Evolutionary conservation across 1,140 invertebrate genomes (phyloP).

Genomic region (Varroa destructor): DNA sequence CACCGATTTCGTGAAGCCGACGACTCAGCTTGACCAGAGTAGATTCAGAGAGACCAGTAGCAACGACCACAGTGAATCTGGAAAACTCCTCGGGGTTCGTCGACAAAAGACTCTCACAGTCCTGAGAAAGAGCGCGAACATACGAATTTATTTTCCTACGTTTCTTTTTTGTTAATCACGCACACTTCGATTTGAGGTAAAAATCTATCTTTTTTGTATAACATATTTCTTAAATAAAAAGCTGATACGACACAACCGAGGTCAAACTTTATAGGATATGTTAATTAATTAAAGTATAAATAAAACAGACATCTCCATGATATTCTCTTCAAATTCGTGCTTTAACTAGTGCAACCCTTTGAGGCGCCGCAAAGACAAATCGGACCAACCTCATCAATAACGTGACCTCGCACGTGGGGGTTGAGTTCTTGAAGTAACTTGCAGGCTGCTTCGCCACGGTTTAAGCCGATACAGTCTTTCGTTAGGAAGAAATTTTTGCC

Average conservation of each 20-base stretch:
- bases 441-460: conserved; percentile 65
- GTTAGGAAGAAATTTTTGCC: conserved; percentile 54
- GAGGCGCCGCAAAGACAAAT: too few relatives aligned
- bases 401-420: conserved; percentile 78
- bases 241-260: too few relatives aligned
- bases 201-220: too few relatives aligned
- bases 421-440: conserved; percentile 77
- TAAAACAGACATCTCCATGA: too few relatives aligned
- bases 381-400: conserved; percentile 58
- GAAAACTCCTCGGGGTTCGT: conserved; percentile 79
- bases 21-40: conserved; percentile 58
- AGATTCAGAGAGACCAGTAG: conserved; percentile 65
- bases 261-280: too few relatives aligned
- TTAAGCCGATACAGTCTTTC: conserved; percentile 37
- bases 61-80: conserved; percentile 73
- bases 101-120: conserved; percentile 61
- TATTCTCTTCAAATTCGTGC: too few relatives aligned
- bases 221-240: too few relatives aligned
- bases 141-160: neutral
- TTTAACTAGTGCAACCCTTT: too few relatives aligned
- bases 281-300: too few relatives aligned
- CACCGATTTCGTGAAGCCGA: conserved; percentile 66
- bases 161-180: neutral
- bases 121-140: conserved; percentile 38
- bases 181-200: too few relatives aligned